Base-by-base conservation (phyloP, 2,797 vertebrate species). In the Aotus griseimembra region DNA sequence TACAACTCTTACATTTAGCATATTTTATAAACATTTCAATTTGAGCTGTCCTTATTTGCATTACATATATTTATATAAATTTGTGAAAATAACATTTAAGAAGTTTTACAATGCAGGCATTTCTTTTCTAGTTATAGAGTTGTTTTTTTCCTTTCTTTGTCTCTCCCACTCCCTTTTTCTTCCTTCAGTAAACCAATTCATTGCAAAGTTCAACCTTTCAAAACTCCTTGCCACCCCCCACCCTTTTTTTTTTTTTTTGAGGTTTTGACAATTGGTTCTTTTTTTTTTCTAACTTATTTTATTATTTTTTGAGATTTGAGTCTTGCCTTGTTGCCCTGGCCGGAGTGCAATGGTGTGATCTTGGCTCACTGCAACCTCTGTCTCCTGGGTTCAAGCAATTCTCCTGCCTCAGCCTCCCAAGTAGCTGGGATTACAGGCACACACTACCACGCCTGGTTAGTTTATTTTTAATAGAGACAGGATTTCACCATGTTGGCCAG, bases 151-250 rank as follows among this genome's bases (percentile, higher is more conserved):
- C 12, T 20, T 6, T 57, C 13, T 61, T 26, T 76, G 30, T 15
- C 50, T 70, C 12, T 7, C 19, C 3, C 39, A 4, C 13, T 79
- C 28, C 33, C 70, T 11, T 79, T 93, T 64, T 28, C 22, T 92
- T 93, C 26, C 33, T 95, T 79, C 39, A 17, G 72, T 88, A 82
- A 95, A 90, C 30, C 52, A 95, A 52, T 75, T 82, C 24, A 33
- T 83, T 83, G 30, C 9, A 72, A 28, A 36, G 11, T 79, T 85
- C 28, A 88, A n/a, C 30, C 20, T 41, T 91, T 12, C 57, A 72
- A 94, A 79, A 50, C 33, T 64, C 64, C 33, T 15, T 1, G 15
- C 64, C 33, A n/a, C 33, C 13, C 5, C 13, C 2, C 5, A 28
- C 55, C 26, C 58, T 13, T 7, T 61, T n/a, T n/a, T n/a, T n/a